These are phyloP conservation scores for Athrips mouffetella DNA, from an alignment of 2,888 invertebrate species.

Conservation along the genomic window DNA sequence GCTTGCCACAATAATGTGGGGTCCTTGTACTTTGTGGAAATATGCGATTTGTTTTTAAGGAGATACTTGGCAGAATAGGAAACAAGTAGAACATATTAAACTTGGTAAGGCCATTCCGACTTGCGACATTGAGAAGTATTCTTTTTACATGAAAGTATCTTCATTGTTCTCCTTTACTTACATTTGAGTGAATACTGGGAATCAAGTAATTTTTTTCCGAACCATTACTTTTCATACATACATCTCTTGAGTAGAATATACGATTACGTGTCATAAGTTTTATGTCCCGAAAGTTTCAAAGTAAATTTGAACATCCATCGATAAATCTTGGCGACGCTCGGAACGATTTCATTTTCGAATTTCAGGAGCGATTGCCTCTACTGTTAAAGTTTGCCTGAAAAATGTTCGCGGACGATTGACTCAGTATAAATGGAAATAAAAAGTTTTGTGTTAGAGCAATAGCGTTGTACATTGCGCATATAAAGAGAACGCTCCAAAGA, in stretches of 20 bases:
- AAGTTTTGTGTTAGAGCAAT: constrained; percentile 77
- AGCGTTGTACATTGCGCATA: constrained; percentile 69
- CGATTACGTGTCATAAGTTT: constrained; percentile 78
- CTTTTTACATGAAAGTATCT: no score
- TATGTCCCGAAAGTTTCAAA: constrained; percentile 74
- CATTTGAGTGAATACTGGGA: no score
- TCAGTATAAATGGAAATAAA: constrained; percentile 78
- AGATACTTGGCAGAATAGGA: background rate
- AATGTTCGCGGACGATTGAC: constrained; percentile 78
- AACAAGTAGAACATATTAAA: background rate
- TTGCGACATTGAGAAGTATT: no score
- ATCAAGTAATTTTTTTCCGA: no score
- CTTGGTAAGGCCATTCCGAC: no score
- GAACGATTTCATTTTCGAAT: constrained; percentile 79
- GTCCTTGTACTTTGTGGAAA: constrained; percentile 9
- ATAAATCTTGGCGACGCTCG: constrained; percentile 78
- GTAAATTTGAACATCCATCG: constrained; percentile 77
- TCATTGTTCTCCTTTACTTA: no score
- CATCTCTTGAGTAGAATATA: constrained; percentile 61
- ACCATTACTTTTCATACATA: background rate
- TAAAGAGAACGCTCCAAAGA: constrained; percentile 59
- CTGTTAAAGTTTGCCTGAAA: constrained; percentile 79
- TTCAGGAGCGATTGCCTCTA: constrained; percentile 78
- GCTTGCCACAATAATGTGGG: constrained; percentile 10
- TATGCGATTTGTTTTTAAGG: constrained; percentile 9